Conservation (phyloP, 2,797 vertebrate species). For the Schizopygopsis pylzovi region DNA sequence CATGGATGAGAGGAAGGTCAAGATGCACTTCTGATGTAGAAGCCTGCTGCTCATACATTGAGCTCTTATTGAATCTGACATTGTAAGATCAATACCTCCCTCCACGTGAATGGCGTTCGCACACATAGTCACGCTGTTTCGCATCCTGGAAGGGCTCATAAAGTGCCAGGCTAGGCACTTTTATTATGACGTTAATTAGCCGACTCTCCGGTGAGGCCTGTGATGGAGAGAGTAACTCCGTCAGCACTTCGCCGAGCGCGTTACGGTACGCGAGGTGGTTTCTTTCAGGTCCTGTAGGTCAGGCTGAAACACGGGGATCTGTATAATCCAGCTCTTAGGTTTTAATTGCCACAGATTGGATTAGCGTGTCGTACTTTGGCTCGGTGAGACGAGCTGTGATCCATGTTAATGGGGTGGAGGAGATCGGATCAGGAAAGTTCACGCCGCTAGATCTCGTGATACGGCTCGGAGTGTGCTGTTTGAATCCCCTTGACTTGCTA, state of each 20-base stretch:
- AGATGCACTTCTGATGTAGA: slow-evolving; percentile 33
- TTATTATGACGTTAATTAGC: slow-evolving; percentile 75
- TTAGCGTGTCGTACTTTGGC: slow-evolving; percentile 51
- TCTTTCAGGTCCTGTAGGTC: slow-evolving; percentile 57
- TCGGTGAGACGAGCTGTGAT: slow-evolving; percentile 28
- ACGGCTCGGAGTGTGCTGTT: not conserved
- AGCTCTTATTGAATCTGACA: slow-evolving; percentile 48
- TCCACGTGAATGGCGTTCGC: not conserved
- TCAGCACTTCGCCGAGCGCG: slow-evolving; percentile 59
- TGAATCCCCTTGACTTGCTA: not conserved
- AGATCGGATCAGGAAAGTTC: slow-evolving; percentile 56
- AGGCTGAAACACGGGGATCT: slow-evolving; percentile 57
- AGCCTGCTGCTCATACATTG: slow-evolving; percentile 32
- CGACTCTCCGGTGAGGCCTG: slow-evolving; percentile 70
- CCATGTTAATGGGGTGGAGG: slow-evolving; percentile 37
- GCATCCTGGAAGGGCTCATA: slow-evolving; percentile 64
- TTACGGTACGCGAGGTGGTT: slow-evolving; percentile 59
- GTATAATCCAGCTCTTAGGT: slow-evolving; percentile 65
- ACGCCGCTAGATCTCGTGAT: slow-evolving; percentile 62
- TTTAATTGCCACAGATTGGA: slow-evolving; percentile 70
- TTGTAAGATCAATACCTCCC: slow-evolving; percentile 34
- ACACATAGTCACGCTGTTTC: slow-evolving; percentile 18
- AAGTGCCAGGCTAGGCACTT: slow-evolving; percentile 72
- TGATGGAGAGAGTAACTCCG: slow-evolving; percentile 74
- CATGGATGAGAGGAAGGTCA: slow-evolving; percentile 25